Base-by-base conservation (phyloP, 2,888 invertebrate species). In the Lymantria monacha region DNA sequence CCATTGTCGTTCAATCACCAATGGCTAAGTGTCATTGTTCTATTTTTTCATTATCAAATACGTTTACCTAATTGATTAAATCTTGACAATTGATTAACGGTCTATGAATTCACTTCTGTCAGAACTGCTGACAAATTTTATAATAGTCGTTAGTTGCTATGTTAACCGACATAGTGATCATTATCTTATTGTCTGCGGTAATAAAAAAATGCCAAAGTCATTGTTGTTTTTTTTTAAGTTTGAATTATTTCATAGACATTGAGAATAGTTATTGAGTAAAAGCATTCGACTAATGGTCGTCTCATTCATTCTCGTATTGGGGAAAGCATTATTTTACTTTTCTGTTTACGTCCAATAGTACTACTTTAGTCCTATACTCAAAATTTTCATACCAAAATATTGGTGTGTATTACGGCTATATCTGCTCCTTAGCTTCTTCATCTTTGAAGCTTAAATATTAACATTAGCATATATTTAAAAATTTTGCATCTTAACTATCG, bases 81-180 rank as follows among this genome's bases (percentile, higher is more conserved):
- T 69, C 69, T 69, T 70, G 69, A 69, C 69, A 69, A 68, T 70
- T 70, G 69, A 69, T 69, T 60, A 61, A 70, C 59, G 61, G 48
- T 44, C 56, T 55, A 55, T 54, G 49, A 54, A 55, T 58, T 53
- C 12, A 63, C 59, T 57, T 68, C 67, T 63, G 68, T 66, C 60
- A 61, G 66, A 53, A n/a, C 46, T 52, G 70, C 69, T 71, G 74
- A 72, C 74, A 70, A 63, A 60, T 69, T 58, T 56, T 61, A 52
- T 63, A 53, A 57, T 55, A 52, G 44, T 57, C 51, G 56, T 57
- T 59, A 51, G 49, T 59, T 59, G 52, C 51, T 57, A 49, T 62
- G 50, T 10, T 33, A 59, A 55, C 56, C 61, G 62, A 64, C 62
- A 59, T 44, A 49, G 42, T 47, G 69, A 72, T 68, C 53, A 14